These are phyloP conservation scores for Mesaphorura yosii DNA, from an alignment of 1,140 invertebrate genomes.

Conservation along the genomic window DNA sequence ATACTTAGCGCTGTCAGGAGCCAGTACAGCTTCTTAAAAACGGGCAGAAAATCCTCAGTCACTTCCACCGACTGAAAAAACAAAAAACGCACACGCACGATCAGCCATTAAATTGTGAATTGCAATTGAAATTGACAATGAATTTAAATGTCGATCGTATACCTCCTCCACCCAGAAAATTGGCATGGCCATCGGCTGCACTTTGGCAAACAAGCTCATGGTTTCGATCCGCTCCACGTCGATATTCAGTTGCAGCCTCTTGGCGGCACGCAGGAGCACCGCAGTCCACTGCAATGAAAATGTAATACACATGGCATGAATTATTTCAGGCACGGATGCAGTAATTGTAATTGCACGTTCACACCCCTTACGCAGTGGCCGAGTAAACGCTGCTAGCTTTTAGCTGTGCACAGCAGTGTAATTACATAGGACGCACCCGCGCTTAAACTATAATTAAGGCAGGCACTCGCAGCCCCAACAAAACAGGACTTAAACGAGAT, in stretches of 20 bases:
- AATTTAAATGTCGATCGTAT: conserved; percentile 2
- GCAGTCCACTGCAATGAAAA: conserved; percentile 30
- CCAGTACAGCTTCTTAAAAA: conserved; percentile 8
- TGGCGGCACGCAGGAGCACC: conserved; percentile 27
- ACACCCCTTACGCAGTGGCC: too few species aligned
- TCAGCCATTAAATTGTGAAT: neutral
- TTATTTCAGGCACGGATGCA: too few species aligned
- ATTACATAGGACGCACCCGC: too few species aligned
- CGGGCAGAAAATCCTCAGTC: conserved; percentile 10
- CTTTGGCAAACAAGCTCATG: conserved; percentile 36
- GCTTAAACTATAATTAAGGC: too few species aligned
- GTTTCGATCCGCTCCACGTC: conserved; percentile 36
- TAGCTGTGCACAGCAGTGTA: too few species aligned
- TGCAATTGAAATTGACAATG: neutral
- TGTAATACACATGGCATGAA: neutral
- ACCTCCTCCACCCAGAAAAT: conserved; percentile 47
- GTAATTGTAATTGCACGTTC: too few species aligned
- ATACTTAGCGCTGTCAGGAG: conserved; percentile 8
- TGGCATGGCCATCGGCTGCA: conserved; percentile 42
- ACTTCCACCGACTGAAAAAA: conserved; percentile 13
- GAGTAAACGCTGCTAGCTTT: too few species aligned
- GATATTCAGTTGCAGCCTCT: conserved; percentile 34
- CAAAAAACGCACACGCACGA: neutral
- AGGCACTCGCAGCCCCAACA: too few species aligned
- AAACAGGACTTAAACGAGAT: too few species aligned